These are phyloP conservation scores for Euphydryas editha DNA, from an alignment of 2,888 invertebrate genomes.

Conservation along the genomic window DNA sequence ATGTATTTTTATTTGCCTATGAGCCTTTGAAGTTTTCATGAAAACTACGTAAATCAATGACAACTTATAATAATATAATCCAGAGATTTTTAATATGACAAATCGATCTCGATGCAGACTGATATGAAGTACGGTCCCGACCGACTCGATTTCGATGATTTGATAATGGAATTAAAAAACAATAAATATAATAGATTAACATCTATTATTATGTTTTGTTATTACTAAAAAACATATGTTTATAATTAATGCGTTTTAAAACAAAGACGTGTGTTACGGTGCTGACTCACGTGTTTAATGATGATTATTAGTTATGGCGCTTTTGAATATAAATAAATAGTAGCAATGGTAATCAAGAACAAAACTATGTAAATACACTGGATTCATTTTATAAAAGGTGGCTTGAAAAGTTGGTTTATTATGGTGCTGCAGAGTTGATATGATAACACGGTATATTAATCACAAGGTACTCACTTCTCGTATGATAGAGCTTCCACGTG, in stretches of 20 bases:
- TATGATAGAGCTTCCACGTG: constrained; percentile 93
- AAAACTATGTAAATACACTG: constrained; percentile 15
- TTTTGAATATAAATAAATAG: constrained; percentile 9
- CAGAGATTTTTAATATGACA: background rate
- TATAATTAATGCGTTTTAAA: background rate
- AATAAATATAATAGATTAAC: background rate
- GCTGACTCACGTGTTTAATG: background rate
- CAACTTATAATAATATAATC: too few species aligned
- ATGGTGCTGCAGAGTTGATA: constrained; percentile 24
- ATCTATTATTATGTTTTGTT: background rate
- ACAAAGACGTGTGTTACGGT: background rate
- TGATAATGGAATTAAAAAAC: background rate
- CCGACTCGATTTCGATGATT: background rate
- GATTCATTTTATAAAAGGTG: constrained; percentile 22
- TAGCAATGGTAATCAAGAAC: constrained; percentile 23
- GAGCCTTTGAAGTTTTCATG: background rate
- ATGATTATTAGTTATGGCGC: background rate
- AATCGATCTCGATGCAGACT: background rate
- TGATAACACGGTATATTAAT: constrained; percentile 32
- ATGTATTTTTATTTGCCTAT: background rate
- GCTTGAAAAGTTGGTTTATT: constrained; percentile 18
- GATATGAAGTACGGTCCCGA: constrained; percentile 1
- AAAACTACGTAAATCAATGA: background rate
- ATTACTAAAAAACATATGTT: background rate
- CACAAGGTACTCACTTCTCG: constrained; percentile 86